These are phyloP conservation scores for Desoria tigrina DNA, from an alignment of 2,888 invertebrate species.

Conservation along the genomic window DNA sequence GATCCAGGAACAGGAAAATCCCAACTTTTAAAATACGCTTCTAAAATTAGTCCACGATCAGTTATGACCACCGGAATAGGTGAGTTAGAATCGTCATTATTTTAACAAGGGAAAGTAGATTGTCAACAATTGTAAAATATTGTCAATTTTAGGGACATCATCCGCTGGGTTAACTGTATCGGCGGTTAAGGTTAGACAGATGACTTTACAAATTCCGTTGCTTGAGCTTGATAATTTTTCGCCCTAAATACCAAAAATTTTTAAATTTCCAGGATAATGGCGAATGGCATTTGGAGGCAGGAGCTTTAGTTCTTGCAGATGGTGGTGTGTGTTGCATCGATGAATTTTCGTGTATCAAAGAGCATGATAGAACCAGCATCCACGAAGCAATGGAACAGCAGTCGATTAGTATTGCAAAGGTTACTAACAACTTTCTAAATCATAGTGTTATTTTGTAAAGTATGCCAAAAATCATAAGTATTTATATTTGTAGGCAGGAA, in stretches of 20 bases:
- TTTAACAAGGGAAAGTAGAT: background rate
- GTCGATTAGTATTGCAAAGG: conserved; percentile 88
- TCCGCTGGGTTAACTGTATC: conserved; percentile 86
- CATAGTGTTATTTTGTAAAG: no score
- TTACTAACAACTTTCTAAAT: conserved; percentile 55
- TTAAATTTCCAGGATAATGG: conserved; percentile 71
- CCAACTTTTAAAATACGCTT: conserved; percentile 73
- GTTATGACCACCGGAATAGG: conserved; percentile 75
- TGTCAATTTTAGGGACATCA: conserved; percentile 68
- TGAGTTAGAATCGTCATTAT: background rate
- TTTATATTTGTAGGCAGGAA: conserved; percentile 69
- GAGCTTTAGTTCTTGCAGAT: conserved; percentile 82
- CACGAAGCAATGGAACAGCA: conserved; percentile 96
- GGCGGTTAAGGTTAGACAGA: conserved; percentile 70
- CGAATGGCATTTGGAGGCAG: conserved; percentile 88
- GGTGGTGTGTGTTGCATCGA: conserved; percentile 90
- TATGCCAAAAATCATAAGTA: background rate
- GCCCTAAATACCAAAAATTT: background rate
- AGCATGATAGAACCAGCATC: conserved; percentile 78
- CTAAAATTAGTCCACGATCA: conserved; percentile 70
- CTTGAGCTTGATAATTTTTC: conserved; percentile 60
- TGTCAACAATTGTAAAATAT: conserved; percentile 49
- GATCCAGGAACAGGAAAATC: conserved; percentile 88
- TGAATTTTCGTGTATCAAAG: conserved; percentile 81
- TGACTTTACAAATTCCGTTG: conserved; percentile 11